Base-by-base conservation (phyloP, 2,888 invertebrate genomes). In the Ochropacha duplaris region DNA sequence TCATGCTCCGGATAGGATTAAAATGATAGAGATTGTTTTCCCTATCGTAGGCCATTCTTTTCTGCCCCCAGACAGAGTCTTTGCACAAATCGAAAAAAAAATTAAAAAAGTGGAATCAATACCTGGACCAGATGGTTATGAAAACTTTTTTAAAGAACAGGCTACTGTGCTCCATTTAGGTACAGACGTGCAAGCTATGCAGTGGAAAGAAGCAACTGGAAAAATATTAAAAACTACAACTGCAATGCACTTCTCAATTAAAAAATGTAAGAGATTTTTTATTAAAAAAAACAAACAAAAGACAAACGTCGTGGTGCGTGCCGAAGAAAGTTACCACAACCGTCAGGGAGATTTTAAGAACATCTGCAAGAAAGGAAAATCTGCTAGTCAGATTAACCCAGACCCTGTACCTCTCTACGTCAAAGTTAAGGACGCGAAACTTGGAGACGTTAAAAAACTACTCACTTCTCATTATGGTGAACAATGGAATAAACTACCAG, bases 31-130 rank as follows among this genome's bases (percentile, higher is more conserved):
- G 56, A 58, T 72, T 16, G 54, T 71, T 49, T 69, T 69, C 50
- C 71, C 69, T 19, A 55, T 70, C 6, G 62, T 64, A 26, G 70
- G 70, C n/a, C 70, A 70, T 54, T 69, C 64, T 8, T 70, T 72
- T 57, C 44, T 69, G 52, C 72, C 69, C 4, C 58, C 68, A 26
- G 68, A 69, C 57, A 49, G 66, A 34, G 62, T 70, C 8, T 72
- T 72, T 56, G 70, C 60, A 5, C 34, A 59, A 57, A 69, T 65
- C 16, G 66, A 72, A 64, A 68, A 62, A 31, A 54, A 60, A 58
- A 58, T 65, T 36, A 58, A 58, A 56, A 65, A 62, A 54, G 16
- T 31, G 39, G 66, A 68, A 52, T 22, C 50, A 52, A 66, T 66
- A 56, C 44, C 56, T 56, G 54, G 54, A 16, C 68, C 68, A 56